phyloP scores from a whole-genome alignment of 2,113 vertebrate genomes.

The Henicopernis longicauda region DNA sequence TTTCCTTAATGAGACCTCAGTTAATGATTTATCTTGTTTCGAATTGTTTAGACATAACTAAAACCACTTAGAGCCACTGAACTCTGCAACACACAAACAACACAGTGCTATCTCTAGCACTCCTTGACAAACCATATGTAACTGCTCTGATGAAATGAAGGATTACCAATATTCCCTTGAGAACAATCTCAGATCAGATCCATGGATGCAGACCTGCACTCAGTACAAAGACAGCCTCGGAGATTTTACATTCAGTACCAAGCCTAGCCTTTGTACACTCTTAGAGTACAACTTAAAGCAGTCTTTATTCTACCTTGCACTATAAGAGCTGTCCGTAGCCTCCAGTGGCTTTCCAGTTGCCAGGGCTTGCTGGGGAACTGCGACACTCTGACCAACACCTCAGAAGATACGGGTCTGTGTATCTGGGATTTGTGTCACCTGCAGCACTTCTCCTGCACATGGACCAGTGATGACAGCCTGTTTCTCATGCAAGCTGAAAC shows the following conservation, averaged over 20 bases:
- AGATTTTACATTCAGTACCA: neutral
- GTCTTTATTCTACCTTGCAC: neutral
- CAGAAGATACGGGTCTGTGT: rapidly evolving
- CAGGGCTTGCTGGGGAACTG: neutral
- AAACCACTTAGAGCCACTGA: neutral
- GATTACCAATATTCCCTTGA: neutral
- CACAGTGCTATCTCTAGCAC: neutral
- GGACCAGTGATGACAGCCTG: neutral
- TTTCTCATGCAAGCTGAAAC: neutral
- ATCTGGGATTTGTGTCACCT: neutral
- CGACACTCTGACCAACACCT: neutral
- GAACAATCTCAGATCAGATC: neutral
- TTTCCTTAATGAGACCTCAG: neutral
- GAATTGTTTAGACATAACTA: neutral
- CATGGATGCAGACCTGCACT: neutral
- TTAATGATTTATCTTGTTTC: neutral
- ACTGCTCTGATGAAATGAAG: neutral
- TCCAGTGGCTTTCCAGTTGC: neutral
- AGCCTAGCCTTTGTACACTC: neutral
- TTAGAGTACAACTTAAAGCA: neutral
- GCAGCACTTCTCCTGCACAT: neutral
- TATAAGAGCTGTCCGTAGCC: neutral
- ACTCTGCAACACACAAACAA: neutral
- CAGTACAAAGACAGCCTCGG: neutral
- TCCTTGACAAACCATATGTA: neutral